A percentile compares a stretch with the other conserved stretches of the same genome.
phyloP scores from a whole-genome alignment of 2,888 invertebrate species.

The Hofmannophila pseudospretella region DNA sequence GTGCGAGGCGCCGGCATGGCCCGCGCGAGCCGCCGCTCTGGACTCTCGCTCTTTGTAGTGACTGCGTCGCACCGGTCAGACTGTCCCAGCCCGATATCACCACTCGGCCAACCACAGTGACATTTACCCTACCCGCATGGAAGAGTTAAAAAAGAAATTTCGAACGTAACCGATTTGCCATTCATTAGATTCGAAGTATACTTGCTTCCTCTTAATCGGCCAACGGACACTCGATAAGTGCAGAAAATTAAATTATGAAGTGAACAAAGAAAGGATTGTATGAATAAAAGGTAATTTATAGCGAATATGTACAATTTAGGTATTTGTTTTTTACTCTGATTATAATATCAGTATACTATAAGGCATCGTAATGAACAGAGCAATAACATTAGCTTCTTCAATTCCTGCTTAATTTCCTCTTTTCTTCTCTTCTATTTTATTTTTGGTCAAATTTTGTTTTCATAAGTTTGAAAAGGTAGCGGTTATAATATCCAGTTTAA shows the following conservation, averaged over 20 bases:
- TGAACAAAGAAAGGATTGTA: slow-evolving; percentile 69
- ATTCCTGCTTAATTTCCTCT: background rate
- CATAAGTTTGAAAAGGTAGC: no score
- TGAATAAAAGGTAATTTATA: slow-evolving; percentile 49
- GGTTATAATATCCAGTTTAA: no score
- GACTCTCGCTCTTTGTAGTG: slow-evolving; percentile 57
- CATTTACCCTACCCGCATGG: background rate
- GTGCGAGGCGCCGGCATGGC: slow-evolving; percentile 55
- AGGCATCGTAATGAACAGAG: no score
- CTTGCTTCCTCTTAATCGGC: slow-evolving; percentile 5
- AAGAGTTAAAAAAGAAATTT: slow-evolving; percentile 1
- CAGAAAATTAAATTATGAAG: slow-evolving; percentile 54
- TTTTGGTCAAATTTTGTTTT: background rate
- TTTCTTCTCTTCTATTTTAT: background rate
- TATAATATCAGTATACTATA: background rate
- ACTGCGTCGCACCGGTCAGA: slow-evolving; percentile 10
- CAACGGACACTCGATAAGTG: slow-evolving; percentile 39
- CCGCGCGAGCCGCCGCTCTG: slow-evolving; percentile 30
- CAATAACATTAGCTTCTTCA: no score
- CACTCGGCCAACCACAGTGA: background rate
- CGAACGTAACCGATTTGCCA: background rate
- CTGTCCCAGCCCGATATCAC: background rate
- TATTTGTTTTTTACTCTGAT: slow-evolving; percentile 5
- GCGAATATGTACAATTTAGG: slow-evolving; percentile 15
- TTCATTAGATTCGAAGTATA: background rate